Evolutionary conservation across 2,113 vertebrate species (phyloP).

Genomic region (Antechinus stuartii): DNA sequence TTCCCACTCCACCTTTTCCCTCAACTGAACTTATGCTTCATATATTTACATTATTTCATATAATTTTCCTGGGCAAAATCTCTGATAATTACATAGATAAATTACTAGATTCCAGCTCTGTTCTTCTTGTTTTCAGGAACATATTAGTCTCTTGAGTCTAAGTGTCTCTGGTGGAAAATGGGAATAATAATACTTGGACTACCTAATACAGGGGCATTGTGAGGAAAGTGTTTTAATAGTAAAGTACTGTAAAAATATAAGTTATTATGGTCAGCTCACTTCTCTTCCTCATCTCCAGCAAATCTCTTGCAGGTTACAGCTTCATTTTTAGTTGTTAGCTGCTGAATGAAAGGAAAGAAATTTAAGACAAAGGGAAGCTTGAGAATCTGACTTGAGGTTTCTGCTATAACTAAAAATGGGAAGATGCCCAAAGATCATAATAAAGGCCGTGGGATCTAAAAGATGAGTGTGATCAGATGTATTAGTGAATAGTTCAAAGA

Average conservation of each 20-base stretch:
- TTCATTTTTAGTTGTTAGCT: background rate
- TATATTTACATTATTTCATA: background rate
- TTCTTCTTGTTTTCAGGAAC: background rate
- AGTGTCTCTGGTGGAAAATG: background rate
- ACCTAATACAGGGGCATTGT: background rate
- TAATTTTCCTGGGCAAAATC: background rate
- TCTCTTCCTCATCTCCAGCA: background rate
- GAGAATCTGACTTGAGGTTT: background rate
- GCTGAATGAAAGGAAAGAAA: background rate
- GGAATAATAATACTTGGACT: background rate
- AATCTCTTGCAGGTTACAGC: background rate
- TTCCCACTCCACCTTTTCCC: background rate
- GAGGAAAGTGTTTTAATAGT: background rate
- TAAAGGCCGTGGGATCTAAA: constrained; percentile 12
- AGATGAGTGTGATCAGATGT: constrained; percentile 43
- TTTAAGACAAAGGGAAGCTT: background rate
- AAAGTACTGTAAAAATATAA: background rate
- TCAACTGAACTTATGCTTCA: background rate
- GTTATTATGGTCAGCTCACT: background rate
- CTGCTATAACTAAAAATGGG: constrained; percentile 5
- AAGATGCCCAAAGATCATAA: constrained; percentile 17
- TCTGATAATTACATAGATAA: background rate
- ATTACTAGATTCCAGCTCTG: background rate
- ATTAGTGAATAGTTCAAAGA: constrained; percentile 56
- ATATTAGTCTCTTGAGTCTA: background rate